phyloP scores from a whole-genome alignment of 2,888 invertebrate genomes.

The Dryomyza anilis region DNA sequence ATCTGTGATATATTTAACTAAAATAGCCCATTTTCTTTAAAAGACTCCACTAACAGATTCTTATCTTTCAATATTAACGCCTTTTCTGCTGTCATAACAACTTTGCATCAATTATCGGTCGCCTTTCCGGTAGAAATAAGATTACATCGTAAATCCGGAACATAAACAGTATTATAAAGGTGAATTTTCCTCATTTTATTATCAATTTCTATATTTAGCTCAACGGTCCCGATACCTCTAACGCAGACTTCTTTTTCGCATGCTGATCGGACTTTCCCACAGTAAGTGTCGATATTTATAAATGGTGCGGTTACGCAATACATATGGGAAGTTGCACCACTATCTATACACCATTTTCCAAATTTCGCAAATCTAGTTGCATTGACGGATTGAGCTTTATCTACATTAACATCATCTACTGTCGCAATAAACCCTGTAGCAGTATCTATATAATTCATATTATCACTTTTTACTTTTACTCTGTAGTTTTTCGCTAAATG shows the following conservation, averaged over 20 bases:
- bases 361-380: neutral
- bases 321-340: conserved; percentile 20
- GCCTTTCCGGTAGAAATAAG: no score
- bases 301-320: neutral
- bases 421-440: neutral
- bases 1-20: conserved; percentile 3
- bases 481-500: neutral
- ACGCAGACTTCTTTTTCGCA: no score
- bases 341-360: conserved; percentile 14
- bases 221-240: no score
- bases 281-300: no score
- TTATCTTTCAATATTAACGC: neutral
- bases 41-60: conserved; percentile 6
- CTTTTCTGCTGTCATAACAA: neutral
- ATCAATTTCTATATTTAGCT: no score
- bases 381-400: neutral
- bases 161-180: neutral
- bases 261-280: no score
- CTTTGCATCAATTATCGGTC: neutral
- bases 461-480: neutral
- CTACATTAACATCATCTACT: neutral
- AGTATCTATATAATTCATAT: neutral
- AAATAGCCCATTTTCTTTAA: conserved; percentile 10
- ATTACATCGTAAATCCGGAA: no score
- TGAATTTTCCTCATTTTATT: neutral